Percentiles rank a stretch among this genome's conserved stretches.
These are phyloP conservation scores for Loriculus beryllinus DNA, from an alignment of 2,797 vertebrate genomes.

Conservation along the genomic window DNA sequence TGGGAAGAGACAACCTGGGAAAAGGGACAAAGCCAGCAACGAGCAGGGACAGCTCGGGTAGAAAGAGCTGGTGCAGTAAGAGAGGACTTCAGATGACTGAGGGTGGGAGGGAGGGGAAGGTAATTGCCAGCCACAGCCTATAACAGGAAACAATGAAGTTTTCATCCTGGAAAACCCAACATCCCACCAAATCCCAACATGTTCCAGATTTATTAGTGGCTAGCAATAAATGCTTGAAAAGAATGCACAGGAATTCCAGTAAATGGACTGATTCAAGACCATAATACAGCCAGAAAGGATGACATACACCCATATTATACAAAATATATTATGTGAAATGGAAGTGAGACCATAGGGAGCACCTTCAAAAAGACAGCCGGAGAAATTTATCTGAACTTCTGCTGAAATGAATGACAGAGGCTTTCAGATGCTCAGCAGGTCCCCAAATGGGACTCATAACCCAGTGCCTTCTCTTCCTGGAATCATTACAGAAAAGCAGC, in stretches of 20 bases:
- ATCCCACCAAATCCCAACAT: neutral
- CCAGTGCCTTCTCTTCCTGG: neutral
- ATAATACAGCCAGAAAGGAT: neutral
- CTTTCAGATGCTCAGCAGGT: neutral
- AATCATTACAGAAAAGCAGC: neutral
- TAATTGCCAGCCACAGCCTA: neutral
- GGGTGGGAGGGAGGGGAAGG: neutral
- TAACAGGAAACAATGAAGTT: slow-evolving; percentile 11
- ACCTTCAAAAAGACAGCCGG: neutral
- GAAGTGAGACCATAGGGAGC: neutral
- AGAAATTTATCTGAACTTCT: neutral
- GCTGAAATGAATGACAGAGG: neutral
- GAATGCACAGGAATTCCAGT: slow-evolving; percentile 21
- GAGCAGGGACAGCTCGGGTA: neutral
- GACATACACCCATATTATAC: neutral
- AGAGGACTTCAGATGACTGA: neutral
- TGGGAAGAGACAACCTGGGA: neutral
- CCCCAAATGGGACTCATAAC: neutral
- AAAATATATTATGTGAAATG: neutral
- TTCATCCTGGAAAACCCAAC: neutral
- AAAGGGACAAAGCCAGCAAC: neutral
- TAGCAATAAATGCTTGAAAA: neutral
- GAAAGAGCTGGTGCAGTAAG: neutral
- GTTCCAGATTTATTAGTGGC: slow-evolving; percentile 20
- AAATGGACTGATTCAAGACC: neutral